Evolutionary conservation across 1,140 invertebrate genomes (phyloP), one percentile per base, ranked within the genome.

Genomic region (Drosophila repletoides): DNA sequence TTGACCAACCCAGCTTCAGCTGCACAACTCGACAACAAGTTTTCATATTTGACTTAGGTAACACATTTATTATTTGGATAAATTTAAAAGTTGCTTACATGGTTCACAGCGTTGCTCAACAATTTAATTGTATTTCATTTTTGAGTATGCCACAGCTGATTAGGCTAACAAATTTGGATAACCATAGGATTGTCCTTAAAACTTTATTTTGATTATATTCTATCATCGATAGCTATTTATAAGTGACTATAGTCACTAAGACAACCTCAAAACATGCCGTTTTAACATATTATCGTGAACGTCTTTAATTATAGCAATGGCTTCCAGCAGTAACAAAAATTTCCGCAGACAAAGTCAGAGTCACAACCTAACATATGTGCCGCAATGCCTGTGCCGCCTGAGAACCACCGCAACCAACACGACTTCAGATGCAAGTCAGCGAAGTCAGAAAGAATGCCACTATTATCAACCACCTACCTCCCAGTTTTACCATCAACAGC

Each of bases 301-400:
- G 34, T 49, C 26, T 38, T 61, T 46, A 21, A 34, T 84, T 81
- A 10, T 58, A 88, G 83, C 81, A 88, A 88, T 88, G 83, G 83
- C 83, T 88, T 88, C 83, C 83, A 83, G 64, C 60, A 88, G 66
- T 80, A 81, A 66, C 69, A 72, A 29, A 34, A 45, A 41, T 71
- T 59, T 41, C 58, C 29, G 45, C 63, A 76, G 64, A 72, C 73
- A 72, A 66, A 71, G 60, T 65, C 73, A 72, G 63, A 71, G 60
- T 65, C 56, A 69, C 68, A 72, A 34, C 61, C 34, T 53, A 64
- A 52, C 71, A 74, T 70, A 76, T 67, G 65, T 59, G 63, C 81
- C 64, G 60, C 72, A 76, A 58, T 70, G 77, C n/a, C n/a, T n/a
- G n/a, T n/a, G n/a, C 59, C 77, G 69, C 60, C 59, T 81, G 69